These are phyloP conservation scores for Gavia stellata DNA, from an alignment of 2,113 vertebrate genomes.

Conservation along the genomic window DNA sequence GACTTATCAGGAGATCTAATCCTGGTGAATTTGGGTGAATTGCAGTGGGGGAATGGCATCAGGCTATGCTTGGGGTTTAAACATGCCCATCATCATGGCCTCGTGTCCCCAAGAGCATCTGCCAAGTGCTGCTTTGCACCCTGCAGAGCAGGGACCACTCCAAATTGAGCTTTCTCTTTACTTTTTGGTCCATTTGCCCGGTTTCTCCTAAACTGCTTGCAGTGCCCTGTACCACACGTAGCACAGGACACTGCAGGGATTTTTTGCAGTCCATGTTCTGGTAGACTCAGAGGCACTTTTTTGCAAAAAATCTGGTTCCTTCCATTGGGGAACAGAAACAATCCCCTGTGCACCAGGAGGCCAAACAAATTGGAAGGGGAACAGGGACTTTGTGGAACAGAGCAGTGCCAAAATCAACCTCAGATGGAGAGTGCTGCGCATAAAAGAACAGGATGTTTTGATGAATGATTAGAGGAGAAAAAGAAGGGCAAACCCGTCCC, in stretches of 20 bases:
- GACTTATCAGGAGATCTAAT: not conserved
- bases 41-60: not conserved
- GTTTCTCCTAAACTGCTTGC: not conserved
- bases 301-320: not conserved
- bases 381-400: not conserved
- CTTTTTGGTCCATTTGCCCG: not conserved
- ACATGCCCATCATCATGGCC: rapidly evolving
- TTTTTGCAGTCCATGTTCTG: not conserved
- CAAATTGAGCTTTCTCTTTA: not conserved
- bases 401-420: not conserved
- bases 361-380: rapidly evolving
- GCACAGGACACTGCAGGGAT: not conserved
- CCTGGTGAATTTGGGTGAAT: not conserved
- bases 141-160: not conserved
- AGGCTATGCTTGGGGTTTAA: not conserved
- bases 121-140: not conserved
- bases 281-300: not conserved
- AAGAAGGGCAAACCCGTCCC: not conserved
- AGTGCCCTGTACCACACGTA: not conserved
- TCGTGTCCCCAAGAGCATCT: not conserved
- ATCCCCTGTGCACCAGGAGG: not conserved
- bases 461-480: not conserved
- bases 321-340: not conserved
- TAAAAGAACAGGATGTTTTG: not conserved
- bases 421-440: not conserved